Evolutionary conservation across 2,888 invertebrate genomes (phyloP).

Genomic region (Eupithecia inturbata): DNA sequence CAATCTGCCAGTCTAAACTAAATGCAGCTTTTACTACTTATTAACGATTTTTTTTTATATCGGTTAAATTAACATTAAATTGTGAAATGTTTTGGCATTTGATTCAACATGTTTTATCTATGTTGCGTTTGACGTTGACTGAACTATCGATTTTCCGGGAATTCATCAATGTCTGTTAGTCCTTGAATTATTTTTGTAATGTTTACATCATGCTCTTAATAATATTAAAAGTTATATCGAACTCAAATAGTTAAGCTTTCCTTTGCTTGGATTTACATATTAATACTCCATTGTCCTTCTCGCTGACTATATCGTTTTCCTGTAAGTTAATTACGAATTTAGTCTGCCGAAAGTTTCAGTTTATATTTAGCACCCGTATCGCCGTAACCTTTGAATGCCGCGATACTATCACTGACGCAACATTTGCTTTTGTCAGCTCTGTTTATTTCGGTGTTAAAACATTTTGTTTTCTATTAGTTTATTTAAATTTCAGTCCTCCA

Average conservation of each 20-base stretch:
- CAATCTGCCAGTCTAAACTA: conserved; percentile 38
- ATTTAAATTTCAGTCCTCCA: conserved; percentile 21
- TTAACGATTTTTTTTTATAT: conserved; percentile 30
- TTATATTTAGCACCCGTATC: conserved; percentile 45
- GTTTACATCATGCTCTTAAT: not conserved
- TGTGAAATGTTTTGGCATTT: conserved; percentile 39
- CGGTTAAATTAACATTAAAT: conserved; percentile 29
- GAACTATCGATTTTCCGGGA: conserved; percentile 19
- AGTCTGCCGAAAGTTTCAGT: conserved; percentile 35
- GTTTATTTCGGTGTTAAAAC: conserved; percentile 33
- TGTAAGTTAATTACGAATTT: conserved; percentile 24
- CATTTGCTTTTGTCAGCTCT: conserved; percentile 36
- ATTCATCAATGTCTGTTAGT: conserved; percentile 4
- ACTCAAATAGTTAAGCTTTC: not conserved
- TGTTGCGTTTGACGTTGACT: conserved; percentile 19
- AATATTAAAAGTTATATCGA: not conserved
- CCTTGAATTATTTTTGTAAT: not conserved
- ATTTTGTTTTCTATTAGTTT: conserved; percentile 27
- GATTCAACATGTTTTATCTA: conserved; percentile 29
- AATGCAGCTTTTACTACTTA: conserved; percentile 30
- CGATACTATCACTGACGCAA: conserved; percentile 43
- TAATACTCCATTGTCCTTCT: conserved; percentile 13
- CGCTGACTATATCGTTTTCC: conserved; percentile 24
- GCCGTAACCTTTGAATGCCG: conserved; percentile 34
- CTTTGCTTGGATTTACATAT: not conserved